A percentile compares a stretch with the other conserved stretches of the same genome.
Conservation (phyloP, 1,140 invertebrate species). For the Akabosia matsudoensis region DNA sequence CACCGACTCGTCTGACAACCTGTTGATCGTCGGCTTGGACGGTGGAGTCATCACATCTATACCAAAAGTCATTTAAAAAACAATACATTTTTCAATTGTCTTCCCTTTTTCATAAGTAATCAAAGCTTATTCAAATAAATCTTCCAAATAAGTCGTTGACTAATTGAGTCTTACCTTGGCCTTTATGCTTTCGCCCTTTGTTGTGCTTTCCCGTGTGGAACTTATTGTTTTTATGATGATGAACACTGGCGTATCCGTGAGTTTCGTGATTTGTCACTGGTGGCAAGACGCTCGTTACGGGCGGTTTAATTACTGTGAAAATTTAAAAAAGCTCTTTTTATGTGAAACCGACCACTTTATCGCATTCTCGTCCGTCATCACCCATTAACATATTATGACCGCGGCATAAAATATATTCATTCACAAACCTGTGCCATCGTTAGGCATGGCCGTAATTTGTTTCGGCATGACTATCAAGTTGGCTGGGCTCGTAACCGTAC, state of each 20-base stretch:
- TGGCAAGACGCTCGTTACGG: conserved; percentile 33
- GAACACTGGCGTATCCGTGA: conserved; percentile 31
- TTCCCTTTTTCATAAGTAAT: too few species aligned
- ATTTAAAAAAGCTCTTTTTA: neutral
- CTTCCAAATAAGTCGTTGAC: neutral
- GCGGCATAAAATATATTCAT: neutral
- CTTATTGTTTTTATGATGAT: conserved; percentile 46
- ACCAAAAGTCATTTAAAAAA: conserved; percentile 50
- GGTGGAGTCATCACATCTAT: conserved; percentile 80
- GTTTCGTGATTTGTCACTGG: conserved; percentile 35
- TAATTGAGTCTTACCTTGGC: conserved; percentile 44
- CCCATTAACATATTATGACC: neutral
- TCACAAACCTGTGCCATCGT: conserved; percentile 36
- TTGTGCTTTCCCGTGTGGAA: conserved; percentile 41
- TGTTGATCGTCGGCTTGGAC: conserved; percentile 74
- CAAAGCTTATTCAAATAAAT: neutral
- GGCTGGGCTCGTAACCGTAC: conserved; percentile 62
- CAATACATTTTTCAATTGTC: too few species aligned
- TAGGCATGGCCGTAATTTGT: conserved; percentile 59
- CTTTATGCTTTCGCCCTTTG: conserved; percentile 43
- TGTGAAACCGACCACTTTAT: conserved; percentile 6
- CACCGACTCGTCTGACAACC: conserved; percentile 74
- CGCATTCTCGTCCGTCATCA: neutral
- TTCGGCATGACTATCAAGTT: conserved; percentile 70
- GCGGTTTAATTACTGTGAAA: conserved; percentile 17